Base-by-base conservation (phyloP, 1,140 invertebrate species). In the Lethocerus indicus region DNA sequence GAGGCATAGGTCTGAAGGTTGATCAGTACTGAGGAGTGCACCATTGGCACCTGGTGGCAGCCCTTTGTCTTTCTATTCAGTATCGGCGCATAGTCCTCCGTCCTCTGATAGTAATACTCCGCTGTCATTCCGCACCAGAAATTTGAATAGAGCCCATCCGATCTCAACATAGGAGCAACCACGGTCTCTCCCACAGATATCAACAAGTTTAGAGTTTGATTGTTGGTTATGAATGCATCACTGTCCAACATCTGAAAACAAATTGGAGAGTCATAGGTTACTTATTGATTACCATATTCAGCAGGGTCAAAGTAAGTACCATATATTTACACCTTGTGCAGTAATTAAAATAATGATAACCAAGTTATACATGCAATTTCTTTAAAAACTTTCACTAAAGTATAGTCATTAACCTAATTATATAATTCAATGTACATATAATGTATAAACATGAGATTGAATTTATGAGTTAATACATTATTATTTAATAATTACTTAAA, bases 71-170 rank as follows among this genome's bases (percentile, higher is more conserved):
- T 71, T 14, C 76, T 62, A 51, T 81, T 72, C 40, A 91, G 64
- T 37, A 95, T 90, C 1, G 78, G 75, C 56, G 81, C 76, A 60
- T 96, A 98, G 47, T 86, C 79, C 9, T 89, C 79, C 0, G 87
- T 88, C 62, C 90, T 70, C 43, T 75, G 63, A 61, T 97, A 97
- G 63, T 94, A 97, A 63, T 84, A 91, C 52, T 88, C 71, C 3
- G 77, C 65, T 1, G 79, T 78, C 84, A 95, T 92, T 12, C 83
- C 91, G 58, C 84, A 80, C 93, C 93, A 98, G 67, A 91, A 97
- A 64, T 97, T 97, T 16, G 89, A 91, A 65, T 95, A 96, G 25
- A 87, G 67, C 18, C 85, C 79, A 59, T 88, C 80, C 0, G 88
- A 87, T 51, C 78, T 73, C 5, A 96, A 64, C 76, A 94, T 81